Base-by-base conservation (phyloP, 2,888 invertebrate genomes). In the Sinopyrophorus schimmeli region DNA sequence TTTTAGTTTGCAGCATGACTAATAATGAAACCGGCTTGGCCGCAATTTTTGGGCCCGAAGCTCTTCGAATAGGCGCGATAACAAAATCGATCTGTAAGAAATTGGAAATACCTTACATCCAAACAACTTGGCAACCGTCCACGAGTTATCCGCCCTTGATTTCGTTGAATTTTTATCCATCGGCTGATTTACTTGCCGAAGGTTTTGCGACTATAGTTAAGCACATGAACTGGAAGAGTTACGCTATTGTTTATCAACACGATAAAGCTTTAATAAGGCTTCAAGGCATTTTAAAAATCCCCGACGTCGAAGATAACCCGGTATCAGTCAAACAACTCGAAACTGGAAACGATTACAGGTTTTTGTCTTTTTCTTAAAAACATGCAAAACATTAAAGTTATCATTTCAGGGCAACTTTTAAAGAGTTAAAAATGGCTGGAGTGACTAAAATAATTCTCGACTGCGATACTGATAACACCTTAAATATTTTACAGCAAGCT, bases 81-180 rank as follows among this genome's bases (percentile, higher is more conserved):
- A 83, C 92, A 5, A 86, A 91, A 67, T 89, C 91, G 17, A 83
- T 93, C 56, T 88, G 90, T 60, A 87, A 90, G 66, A 81, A 83
- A 44, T 79, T 91, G 59, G 91, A 92, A 74, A 80, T 96, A 52
- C 95, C 96, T 0, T 89, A 92, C 65, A 77, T 96, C 43, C 82
- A 89, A 62, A 84, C 83, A 0, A 81, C 83, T 53, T 88, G 87
- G 79, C 84, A 87, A 55, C 78, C 81, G 3, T 55, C 59, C 24
- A 54, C 53, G 1, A 47, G 37, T 7, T 53, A 46, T n/a, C 39
- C 53, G 10, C 51, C 56, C 2, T 34, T 53, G 27, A 61, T 61
- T 7, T 53, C 47, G 38, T 70, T 89, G 57, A 90, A 89, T 69
- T 72, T 91, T 48, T 81, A 84, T 65, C 90, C 91, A 0, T 80